Base-by-base conservation (phyloP, 2,888 invertebrate species). In the Cepaea hortensis region DNA sequence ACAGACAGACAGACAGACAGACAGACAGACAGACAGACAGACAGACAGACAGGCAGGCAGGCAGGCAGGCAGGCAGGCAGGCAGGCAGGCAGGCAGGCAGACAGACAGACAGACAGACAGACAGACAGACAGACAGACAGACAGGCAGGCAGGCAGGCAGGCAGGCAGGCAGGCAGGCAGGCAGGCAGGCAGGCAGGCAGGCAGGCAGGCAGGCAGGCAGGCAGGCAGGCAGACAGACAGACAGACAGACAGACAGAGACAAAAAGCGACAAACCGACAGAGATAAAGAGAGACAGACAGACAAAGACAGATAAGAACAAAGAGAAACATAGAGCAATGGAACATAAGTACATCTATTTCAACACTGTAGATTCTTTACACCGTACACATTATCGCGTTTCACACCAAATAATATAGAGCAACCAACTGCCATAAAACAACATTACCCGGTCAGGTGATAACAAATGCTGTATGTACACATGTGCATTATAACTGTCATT, bases 121-220 rank as follows among this genome's bases (percentile, higher is more conserved):
- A 68, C 68, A 68, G 68, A 68, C 68, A 15, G 18, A 18, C 11
- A 9, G 18, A 68, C 68, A 68, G 68, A 68, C 68, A 68, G 68
- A 68, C 68, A 15, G 18, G 3, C 11, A 9, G 18, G 3, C n/a
- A 68, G 68, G 4, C n/a, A 68, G 68, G 4, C n/a, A 68, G 68
- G 4, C n/a, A 68, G 68, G 4, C n/a, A 68, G 68, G 4, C n/a
- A 68, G 83, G 50, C 46, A 50, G 55, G n/a, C 20, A 48, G 48
- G 50, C 35, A 72, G 50, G 3, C 11, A 83, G 72, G n/a, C 7
- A 83, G 70, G n/a, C 35, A 83, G 72, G 73, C 35, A 83, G n/a
- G 73, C n/a, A 68, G 68, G 4, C n/a, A 68, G 68, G 4, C n/a
- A 68, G 70, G 73, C n/a, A 50, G 48, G 0, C 20, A 9, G 48